Conservation (phyloP, 2,888 invertebrate species). For the Folsomia manolachei region DNA sequence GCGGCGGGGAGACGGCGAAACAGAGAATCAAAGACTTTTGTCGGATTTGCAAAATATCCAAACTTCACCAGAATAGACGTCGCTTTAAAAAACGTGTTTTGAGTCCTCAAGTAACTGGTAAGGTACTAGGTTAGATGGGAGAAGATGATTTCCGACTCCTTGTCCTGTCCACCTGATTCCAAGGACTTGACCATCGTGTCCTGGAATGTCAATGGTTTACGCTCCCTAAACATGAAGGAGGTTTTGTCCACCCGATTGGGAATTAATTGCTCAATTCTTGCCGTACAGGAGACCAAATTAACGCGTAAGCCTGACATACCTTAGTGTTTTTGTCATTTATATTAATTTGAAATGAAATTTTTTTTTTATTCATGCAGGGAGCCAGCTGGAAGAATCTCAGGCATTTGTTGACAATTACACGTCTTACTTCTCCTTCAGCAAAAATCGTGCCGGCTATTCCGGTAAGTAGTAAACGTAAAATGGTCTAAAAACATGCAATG, state of each 20-base stretch:
- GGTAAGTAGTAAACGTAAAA: constrained; percentile 17
- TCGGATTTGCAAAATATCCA: no score
- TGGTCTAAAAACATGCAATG: background rate
- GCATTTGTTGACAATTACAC: constrained; percentile 31
- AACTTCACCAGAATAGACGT: no score
- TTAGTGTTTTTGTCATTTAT: background rate
- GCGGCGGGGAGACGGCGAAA: no score
- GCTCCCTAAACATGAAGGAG: constrained; percentile 33
- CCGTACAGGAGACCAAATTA: constrained; percentile 44
- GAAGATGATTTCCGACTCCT: no score
- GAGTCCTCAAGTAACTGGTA: no score
- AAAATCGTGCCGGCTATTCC: constrained; percentile 32
- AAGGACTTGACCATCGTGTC: no score
- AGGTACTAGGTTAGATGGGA: no score
- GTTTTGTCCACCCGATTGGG: constrained; percentile 22
- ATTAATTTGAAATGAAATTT: background rate
- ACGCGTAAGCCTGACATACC: constrained; percentile 27
- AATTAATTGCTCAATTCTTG: constrained; percentile 27
- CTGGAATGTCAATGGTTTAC: constrained; percentile 46
- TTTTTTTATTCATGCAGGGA: constrained; percentile 22
- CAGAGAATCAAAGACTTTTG: no score
- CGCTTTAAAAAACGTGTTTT: no score
- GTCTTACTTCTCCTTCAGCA: constrained; percentile 41
- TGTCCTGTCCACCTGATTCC: no score
- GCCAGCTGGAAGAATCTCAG: constrained; percentile 25